A percentile compares a stretch with the other conserved stretches of the same genome.
Evolutionary conservation across 2,888 invertebrate genomes (phyloP).

Genomic region (Tetrapedia diversipes): DNA sequence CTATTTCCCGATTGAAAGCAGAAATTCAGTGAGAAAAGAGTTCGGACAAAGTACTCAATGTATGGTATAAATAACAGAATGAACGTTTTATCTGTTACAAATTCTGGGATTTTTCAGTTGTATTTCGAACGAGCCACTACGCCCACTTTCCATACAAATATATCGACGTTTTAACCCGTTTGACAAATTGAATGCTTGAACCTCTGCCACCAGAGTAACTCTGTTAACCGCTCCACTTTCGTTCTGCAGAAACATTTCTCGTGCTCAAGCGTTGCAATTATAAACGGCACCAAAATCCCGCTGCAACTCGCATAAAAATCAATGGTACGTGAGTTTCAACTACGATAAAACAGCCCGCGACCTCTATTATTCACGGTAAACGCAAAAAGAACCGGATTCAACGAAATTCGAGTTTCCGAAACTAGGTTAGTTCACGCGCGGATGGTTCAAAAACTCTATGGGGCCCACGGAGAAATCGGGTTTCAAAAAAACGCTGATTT

Average conservation of each 20-base stretch:
- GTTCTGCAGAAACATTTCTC: background rate
- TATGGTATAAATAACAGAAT: background rate
- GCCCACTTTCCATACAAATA: background rate
- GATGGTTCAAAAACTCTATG: conserved; percentile 15
- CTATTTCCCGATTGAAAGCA: background rate
- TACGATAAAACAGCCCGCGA: background rate
- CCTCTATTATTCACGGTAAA: background rate
- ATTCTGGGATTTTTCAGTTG: background rate
- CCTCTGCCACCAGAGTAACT: background rate
- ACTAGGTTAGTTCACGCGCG: conserved; percentile 10
- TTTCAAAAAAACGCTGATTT: background rate
- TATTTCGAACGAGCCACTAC: background rate
- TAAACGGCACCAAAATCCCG: too few relatives aligned
- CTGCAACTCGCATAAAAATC: background rate
- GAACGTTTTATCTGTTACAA: background rate
- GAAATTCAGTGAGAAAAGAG: background rate
- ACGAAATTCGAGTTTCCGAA: background rate
- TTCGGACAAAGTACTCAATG: background rate
- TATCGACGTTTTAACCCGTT: background rate
- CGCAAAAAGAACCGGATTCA: background rate
- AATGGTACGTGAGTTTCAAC: too few relatives aligned
- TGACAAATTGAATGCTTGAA: background rate
- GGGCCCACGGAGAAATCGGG: too few relatives aligned
- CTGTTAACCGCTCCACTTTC: background rate
- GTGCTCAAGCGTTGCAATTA: background rate